Percentiles rank a stretch among this genome's conserved stretches.
Evolutionary conservation across 2,113 vertebrate species (phyloP).

Genomic region (Salvator merianae): DNA sequence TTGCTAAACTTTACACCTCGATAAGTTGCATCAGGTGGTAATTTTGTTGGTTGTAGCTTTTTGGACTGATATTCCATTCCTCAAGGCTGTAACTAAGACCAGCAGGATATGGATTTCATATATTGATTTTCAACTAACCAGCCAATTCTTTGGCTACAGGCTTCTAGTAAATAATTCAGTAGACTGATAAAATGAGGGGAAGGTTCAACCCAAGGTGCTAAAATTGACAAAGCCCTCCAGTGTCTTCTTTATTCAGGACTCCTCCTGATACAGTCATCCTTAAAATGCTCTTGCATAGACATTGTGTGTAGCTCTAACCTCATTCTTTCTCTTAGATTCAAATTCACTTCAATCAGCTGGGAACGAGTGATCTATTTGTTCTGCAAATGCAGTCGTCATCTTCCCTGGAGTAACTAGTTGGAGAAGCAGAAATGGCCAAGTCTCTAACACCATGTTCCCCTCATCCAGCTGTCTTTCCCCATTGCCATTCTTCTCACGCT

Average conservation of each 20-base stretch:
- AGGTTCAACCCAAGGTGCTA: not conserved
- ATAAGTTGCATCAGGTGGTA: not conserved
- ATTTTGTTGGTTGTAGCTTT: too few species aligned
- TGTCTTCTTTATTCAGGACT: not conserved
- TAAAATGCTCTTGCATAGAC: not conserved
- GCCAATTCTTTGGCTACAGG: not conserved
- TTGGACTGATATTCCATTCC: not conserved
- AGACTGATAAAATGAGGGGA: not conserved
- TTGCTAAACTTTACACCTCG: not conserved
- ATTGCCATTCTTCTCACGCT: not conserved
- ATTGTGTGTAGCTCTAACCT: not conserved
- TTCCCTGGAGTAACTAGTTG: not conserved
- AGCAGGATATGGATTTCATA: not conserved
- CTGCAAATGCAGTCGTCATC: not conserved
- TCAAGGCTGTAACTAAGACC: not conserved
- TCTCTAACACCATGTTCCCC: not conserved
- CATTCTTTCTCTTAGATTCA: constrained; percentile 11
- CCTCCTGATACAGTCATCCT: not conserved
- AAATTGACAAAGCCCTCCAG: not conserved
- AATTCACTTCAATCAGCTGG: not conserved
- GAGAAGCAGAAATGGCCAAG: not conserved
- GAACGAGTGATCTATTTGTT: not conserved
- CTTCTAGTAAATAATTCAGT: constrained; percentile 6
- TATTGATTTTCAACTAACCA: not conserved
- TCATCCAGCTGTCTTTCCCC: not conserved